Base-by-base conservation (phyloP, 2,797 vertebrate species). In the Dendrocincla fuliginosa region DNA sequence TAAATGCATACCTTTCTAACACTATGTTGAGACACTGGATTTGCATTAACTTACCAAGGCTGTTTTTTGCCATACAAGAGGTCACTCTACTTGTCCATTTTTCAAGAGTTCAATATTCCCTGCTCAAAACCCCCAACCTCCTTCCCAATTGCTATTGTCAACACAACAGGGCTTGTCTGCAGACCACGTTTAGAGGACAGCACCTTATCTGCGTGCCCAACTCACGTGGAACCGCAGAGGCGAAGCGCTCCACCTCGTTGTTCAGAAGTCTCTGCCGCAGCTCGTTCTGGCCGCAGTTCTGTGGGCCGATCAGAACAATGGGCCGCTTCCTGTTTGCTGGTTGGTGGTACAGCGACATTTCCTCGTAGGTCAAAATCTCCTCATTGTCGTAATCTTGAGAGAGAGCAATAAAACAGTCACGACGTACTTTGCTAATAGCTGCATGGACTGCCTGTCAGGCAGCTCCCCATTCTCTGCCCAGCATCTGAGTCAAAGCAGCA, bases 331-430 rank as follows among this genome's bases (percentile, higher is more conserved):
- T 98, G 87, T 99, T 99, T 92, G 99, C 99, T 70, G 99, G 99
- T 85, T 99, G 99, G 96, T 99, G 99, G 96, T 99, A 99, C 75
- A 99, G 98, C 18, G 99, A 99, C 99, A 99, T 99, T 97, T 99
- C 99, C 96, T 99, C 99, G 3, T 99, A 99, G 67, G 99, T 99
- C 95, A 99, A 97, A 91, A 99, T 98, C 91, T 99, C 99, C 82
- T 99, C 99, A 15, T 98, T 99, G 96, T 99, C 99, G 35, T 98
- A 98, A 97, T 99, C 99, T 99, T 92, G 47, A 90, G 68, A 93
- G 75, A 96, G 35, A 96, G 91, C 46, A 90, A 30, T 8, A 23
- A 49, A 78, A 60, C 13, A 50, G 76, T 76, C 55, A 88, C 23
- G 65, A 67, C 4, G 2, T 4, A 16, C 39, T 41, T 25, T 18